These are phyloP conservation scores for Drosophila aff. DNA, from an alignment of 1,140 invertebrate species.

Conservation along the genomic window DNA sequence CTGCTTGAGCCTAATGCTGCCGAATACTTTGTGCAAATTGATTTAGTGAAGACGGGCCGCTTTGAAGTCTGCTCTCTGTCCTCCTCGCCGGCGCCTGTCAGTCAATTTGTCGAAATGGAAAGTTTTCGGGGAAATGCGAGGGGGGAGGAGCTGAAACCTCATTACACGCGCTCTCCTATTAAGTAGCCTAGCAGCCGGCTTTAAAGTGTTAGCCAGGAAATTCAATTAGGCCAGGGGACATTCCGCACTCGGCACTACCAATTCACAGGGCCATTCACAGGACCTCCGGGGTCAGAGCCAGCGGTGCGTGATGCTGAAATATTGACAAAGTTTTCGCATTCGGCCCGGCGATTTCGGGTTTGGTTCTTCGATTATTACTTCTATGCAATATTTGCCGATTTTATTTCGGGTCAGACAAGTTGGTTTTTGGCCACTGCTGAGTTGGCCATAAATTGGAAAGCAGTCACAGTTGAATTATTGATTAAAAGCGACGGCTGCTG, in stretches of 20 bases:
- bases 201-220: constrained; percentile 67
- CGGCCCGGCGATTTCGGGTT: constrained; percentile 30
- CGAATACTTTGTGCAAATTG: constrained; percentile 75
- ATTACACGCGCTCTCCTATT: constrained; percentile 50
- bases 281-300: constrained; percentile 14
- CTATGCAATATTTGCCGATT: constrained; percentile 58
- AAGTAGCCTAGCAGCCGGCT: constrained; percentile 54
- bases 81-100: constrained; percentile 10
- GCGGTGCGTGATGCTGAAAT: constrained; percentile 54
- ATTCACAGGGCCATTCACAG: constrained; percentile 9
- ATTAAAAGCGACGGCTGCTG: constrained; percentile 45
- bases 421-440: constrained; percentile 16
- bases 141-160: constrained; percentile 34
- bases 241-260: constrained; percentile 27
- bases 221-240: constrained; percentile 52
- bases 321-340: constrained; percentile 63
- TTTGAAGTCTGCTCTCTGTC: constrained; percentile 58
- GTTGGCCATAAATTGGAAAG: constrained; percentile 45
- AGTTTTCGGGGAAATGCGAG: constrained; percentile 19
- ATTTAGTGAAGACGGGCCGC: constrained; percentile 68
- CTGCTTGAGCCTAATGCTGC: constrained; percentile 36
- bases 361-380: constrained; percentile 64
- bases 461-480: constrained; percentile 72
- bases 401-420: constrained; percentile 63
- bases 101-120: constrained; percentile 61